Conservation (phyloP, 2,113 vertebrate species). For the Tonatia bakeri region DNA sequence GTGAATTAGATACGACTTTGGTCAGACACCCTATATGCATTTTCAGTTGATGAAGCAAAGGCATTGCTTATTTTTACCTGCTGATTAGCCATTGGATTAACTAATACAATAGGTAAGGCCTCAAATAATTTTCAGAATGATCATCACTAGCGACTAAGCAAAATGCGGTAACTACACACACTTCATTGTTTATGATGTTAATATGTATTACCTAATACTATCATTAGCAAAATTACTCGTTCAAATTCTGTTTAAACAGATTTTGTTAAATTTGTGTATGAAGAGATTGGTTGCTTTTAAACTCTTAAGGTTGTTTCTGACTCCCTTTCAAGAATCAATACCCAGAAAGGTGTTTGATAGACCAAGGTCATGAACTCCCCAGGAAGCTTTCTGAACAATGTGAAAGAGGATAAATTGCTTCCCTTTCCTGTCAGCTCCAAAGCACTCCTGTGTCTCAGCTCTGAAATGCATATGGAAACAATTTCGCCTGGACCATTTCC, state of each 20-base stretch:
- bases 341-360: slow-evolving; percentile 45
- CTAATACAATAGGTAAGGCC: neutral
- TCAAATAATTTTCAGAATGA: neutral
- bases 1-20: neutral
- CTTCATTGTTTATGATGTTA: neutral
- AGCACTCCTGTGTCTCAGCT: slow-evolving; percentile 18
- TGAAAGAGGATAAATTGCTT: slow-evolving; percentile 70
- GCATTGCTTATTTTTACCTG: neutral
- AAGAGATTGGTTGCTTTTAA: neutral
- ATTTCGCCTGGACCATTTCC: slow-evolving; percentile 59
- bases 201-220: neutral
- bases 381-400: slow-evolving; percentile 63
- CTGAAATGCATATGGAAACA: slow-evolving; percentile 69
- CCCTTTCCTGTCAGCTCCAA: slow-evolving; percentile 62
- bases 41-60: neutral
- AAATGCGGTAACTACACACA: neutral
- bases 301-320: neutral
- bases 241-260: neutral
- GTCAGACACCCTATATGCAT: neutral
- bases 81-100: neutral
- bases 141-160: slow-evolving; percentile 22
- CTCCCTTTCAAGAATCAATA: slow-evolving; percentile 40
- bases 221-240: neutral
- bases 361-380: slow-evolving; percentile 69
- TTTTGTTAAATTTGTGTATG: neutral